phyloP scores from a whole-genome alignment of 2,113 vertebrate genomes.

The Jaculus jaculus region DNA sequence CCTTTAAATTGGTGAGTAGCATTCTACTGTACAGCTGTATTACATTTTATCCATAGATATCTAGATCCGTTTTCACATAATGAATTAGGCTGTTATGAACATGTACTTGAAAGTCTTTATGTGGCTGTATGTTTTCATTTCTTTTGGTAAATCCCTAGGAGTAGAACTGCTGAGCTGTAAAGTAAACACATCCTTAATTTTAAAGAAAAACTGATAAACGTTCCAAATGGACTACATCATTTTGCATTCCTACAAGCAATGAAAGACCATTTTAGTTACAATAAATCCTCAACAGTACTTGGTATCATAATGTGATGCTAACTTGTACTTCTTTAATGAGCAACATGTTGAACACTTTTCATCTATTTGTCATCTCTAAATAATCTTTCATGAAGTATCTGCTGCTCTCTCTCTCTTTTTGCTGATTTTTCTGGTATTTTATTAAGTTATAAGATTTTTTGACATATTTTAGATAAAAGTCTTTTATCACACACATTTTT shows the following conservation, averaged over 20 bases:
- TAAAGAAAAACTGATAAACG: not conserved
- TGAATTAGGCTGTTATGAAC: not conserved
- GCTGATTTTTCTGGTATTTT: not conserved
- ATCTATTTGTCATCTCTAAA: not conserved
- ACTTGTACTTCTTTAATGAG: slow-evolving; percentile 15
- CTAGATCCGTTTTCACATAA: not conserved
- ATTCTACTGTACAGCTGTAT: not conserved
- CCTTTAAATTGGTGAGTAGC: not conserved
- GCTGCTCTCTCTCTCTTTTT: not conserved
- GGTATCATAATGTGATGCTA: not conserved
- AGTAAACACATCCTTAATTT: not conserved
- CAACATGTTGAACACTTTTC: not conserved
- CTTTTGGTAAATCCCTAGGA: not conserved
- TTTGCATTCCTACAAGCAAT: not conserved
- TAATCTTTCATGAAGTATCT: slow-evolving; percentile 6
- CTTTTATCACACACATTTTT: not conserved
- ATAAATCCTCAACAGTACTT: not conserved
- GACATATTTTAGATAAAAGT: not conserved
- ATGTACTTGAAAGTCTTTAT: slow-evolving; percentile 29
- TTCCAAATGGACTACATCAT: not conserved
- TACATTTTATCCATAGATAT: slow-evolving; percentile 13
- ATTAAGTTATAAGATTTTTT: not conserved
- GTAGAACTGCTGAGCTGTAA: not conserved
- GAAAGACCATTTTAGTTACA: not conserved
- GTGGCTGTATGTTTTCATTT: not conserved